Evolutionary conservation across 2,888 invertebrate genomes (phyloP), one percentile per base, ranked within the genome.

Genomic region (Dasysyrphus albostriatus): DNA sequence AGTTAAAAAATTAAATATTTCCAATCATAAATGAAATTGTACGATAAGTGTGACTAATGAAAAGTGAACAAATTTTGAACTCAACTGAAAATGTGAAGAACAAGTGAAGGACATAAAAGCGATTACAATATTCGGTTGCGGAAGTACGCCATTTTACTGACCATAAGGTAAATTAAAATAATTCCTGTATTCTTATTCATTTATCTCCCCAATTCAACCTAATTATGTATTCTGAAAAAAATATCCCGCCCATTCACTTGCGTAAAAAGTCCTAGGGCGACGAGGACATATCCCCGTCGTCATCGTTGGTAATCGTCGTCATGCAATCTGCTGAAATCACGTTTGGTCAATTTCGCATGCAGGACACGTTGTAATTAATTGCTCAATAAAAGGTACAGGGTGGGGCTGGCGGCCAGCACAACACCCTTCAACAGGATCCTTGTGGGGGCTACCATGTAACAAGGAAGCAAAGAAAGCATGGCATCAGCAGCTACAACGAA

Each of bases 311-410:
- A 87, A 87, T 87, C 82, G 82, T 75, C 78, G 70, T 78, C 79
- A 79, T 87, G 83, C 87, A 87, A 87, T 87, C 87, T 87, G 83
- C 88, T 89, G 88, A 88, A 88, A 89, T 90, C 90, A 90, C 90
- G 90, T 90, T 90, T 88, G 77, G 88, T 88, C 89, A 89, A 89
- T 90, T 90, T 89, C 88, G 89, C 90, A 90, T 90, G 90, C 89
- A 90, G 88, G 89, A 88, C 90, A 90, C 90, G 90, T 90, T 90
- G 89, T 90, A 89, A 91, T 90, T 91, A 90, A 90, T 90, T 90
- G 89, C 90, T 89, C 88, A 88, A 82, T 89, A 89, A 88, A 88
- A 87, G 74, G 74, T 44, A 63, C 39, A 47, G 70, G 70, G 70
- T 78, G 75, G 78, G 83, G 70, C 63, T 61, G n/a, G 16, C 16